Conservation (phyloP, 1,140 invertebrate genomes). For the Leguminivora glycinivorella region DNA sequence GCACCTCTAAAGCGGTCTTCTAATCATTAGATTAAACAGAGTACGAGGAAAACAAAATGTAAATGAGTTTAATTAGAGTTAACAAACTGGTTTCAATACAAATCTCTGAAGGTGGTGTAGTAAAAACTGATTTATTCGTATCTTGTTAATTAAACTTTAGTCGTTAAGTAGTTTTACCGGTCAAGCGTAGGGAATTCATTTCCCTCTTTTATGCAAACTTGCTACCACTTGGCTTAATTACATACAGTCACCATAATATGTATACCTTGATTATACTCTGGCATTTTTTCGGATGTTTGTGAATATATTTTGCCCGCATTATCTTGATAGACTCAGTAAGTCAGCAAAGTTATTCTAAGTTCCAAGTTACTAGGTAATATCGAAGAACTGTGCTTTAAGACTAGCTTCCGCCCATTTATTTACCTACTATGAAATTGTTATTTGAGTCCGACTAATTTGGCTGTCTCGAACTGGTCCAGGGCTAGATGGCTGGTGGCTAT, state of each 20-base stretch:
- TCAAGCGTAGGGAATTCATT: background rate
- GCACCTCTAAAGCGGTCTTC: constrained; percentile 18
- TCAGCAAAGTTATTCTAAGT: no score
- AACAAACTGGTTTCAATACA: constrained; percentile 12
- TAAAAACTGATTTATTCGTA: background rate
- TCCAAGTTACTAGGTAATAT: no score
- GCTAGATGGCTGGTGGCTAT: background rate
- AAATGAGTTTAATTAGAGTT: constrained; percentile 26
- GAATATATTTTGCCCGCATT: no score
- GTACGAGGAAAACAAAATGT: constrained; percentile 14
- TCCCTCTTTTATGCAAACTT: background rate
- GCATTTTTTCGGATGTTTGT: no score
- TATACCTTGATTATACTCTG: no score
- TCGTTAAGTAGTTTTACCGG: background rate
- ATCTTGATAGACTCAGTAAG: no score
- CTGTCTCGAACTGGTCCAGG: background rate
- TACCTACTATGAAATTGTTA: constrained; percentile 45
- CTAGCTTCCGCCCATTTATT: no score
- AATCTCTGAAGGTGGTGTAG: background rate
- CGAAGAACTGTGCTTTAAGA: no score
- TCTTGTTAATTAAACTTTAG: constrained; percentile 8
- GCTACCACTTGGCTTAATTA: background rate
- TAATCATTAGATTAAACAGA: constrained; percentile 27
- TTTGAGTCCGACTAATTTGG: constrained; percentile 29
- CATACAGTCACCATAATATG: no score